Conservation (phyloP, 2,888 invertebrate species). For the Epinotia ramella region DNA sequence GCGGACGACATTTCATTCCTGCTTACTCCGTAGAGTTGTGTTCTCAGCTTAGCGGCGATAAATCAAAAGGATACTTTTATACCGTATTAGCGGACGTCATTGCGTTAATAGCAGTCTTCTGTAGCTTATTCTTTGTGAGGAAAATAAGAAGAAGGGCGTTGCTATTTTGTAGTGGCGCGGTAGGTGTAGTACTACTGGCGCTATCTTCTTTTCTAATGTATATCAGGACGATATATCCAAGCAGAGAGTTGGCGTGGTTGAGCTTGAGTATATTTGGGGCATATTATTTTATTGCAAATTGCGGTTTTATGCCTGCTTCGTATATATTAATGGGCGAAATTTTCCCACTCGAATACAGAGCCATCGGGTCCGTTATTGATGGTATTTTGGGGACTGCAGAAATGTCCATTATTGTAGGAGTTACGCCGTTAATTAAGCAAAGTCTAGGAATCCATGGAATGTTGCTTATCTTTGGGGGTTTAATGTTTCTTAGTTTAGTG, state of each 20-base stretch:
- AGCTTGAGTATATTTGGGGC: slow-evolving; percentile 13
- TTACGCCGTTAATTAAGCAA: slow-evolving; percentile 23
- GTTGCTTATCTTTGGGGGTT: slow-evolving; percentile 7
- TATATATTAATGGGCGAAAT: slow-evolving; percentile 41
- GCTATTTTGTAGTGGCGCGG: slow-evolving; percentile 11
- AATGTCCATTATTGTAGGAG: not conserved
- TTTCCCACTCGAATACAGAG: slow-evolving; percentile 41
- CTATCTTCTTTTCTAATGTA: not conserved
- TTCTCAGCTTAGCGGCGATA: slow-evolving; percentile 33
- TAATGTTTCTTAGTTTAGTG: slow-evolving; percentile 17
- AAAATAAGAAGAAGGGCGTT: slow-evolving; percentile 22
- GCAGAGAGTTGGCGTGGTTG: slow-evolving; percentile 19
- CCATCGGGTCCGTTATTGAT: slow-evolving; percentile 33
- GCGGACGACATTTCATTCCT: slow-evolving; percentile 38
- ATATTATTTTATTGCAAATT: slow-evolving; percentile 28
- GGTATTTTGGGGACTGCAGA: slow-evolving; percentile 11
- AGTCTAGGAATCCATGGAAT: slow-evolving; percentile 28
- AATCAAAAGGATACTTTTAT: slow-evolving; percentile 34
- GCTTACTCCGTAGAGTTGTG: slow-evolving; percentile 38
- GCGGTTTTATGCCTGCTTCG: slow-evolving; percentile 19
- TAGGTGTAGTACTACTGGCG: not conserved
- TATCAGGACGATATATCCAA: slow-evolving; percentile 3
- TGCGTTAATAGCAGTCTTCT: not conserved
- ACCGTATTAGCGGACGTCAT: slow-evolving; percentile 23
- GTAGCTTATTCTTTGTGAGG: slow-evolving; percentile 4